Base-by-base conservation (phyloP, 2,797 vertebrate species). In the Nasua narica region DNA sequence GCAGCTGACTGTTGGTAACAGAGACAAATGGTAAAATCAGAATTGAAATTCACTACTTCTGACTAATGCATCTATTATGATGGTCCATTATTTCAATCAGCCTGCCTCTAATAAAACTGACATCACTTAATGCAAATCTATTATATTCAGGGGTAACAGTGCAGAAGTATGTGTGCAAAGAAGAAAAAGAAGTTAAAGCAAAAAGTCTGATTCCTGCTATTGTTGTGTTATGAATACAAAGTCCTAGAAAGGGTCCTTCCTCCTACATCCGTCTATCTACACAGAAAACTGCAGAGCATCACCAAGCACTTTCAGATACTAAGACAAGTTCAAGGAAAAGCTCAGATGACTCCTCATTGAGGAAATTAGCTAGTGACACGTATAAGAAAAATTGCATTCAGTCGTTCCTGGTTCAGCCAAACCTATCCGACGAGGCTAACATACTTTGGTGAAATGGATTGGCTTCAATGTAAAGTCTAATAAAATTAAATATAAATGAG, bases 401-500 rank as follows among this genome's bases (percentile, higher is more conserved):
- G 83, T 96, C 90, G 92, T 96, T 97, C 65, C 94, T 86, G 35
- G 90, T 96, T 97, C 91, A 40, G 79, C 96, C 90, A 91, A 96
- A 96, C 89, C 65, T 97, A 96, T 62, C 91, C 91, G 86, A 95
- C 56, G 83, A 97, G 96, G 72, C 82, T 97, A 98, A 96, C 87
- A 96, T 62, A 29, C 19, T 56, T 94, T 89, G 46, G 90, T 90
- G 70, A 97, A 97, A 98, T 77, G 2, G 69, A 86, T 52, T 95
- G 90, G 89, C 87, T 60, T 97, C 97, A 94, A 96, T 93, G 91
- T 97, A 98, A 96, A 97, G 88, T 90, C 72, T 96, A 98, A 96
- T 60, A 94, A 93, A 98, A 97, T 97, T 97, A 97, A 98, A 98
- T 96, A 97, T 96, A 98, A 98, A 98, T 96, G 92, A 97, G 91